Evolutionary conservation across 2,113 vertebrate genomes (phyloP), one percentile per base, ranked within the genome.

Genomic region (Rhinolophus sinicus): DNA sequence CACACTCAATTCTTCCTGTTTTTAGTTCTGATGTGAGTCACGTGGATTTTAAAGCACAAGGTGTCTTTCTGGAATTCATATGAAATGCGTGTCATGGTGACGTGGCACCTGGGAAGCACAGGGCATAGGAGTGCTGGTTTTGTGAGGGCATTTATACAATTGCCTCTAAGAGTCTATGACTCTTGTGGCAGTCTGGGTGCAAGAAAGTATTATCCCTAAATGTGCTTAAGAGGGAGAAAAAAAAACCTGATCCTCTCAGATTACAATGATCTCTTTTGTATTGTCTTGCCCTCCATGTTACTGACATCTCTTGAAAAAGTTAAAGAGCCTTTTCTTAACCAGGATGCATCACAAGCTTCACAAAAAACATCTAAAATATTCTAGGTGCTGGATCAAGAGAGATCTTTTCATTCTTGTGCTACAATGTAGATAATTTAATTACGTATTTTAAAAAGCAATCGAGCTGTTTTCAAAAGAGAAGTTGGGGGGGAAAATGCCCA

Each of bases 311-410:
- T 89, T 84, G 35, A 75, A 70, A 94, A 93, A 40, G 14, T 50
- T 58, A 40, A 69, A 50, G 44, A 58, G 67, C 67, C 40, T 83
- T 76, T 78, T 80, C 40, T 78, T 30, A 69, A 52, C 4, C 14
- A 64, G 56, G 5, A 64, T 83, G 26, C 70, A 35, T 64, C 80
- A 30, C 28, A 30, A 50, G 12, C 26, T 65, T 94, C 86, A 94
- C 73, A 84, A 50, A 91, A 73, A 97, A 33, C n/a, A n/a, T 94
- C 73, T 60, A n/a, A 84, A 44, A 88, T 93, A 56, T 64, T 82
- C 80, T 86, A 82, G 18, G 22, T 90, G 62, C 44, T 72, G n/a
- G 62, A 21, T 30, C 33, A 12, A 84, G 52, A 77, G 10, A 60
- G 77, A 28, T 52, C 58, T 64, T 94, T 77, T 75, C 47, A 75